These are phyloP conservation scores for Turdus rufiventris DNA, from an alignment of 2,113 vertebrate species.

Conservation along the genomic window DNA sequence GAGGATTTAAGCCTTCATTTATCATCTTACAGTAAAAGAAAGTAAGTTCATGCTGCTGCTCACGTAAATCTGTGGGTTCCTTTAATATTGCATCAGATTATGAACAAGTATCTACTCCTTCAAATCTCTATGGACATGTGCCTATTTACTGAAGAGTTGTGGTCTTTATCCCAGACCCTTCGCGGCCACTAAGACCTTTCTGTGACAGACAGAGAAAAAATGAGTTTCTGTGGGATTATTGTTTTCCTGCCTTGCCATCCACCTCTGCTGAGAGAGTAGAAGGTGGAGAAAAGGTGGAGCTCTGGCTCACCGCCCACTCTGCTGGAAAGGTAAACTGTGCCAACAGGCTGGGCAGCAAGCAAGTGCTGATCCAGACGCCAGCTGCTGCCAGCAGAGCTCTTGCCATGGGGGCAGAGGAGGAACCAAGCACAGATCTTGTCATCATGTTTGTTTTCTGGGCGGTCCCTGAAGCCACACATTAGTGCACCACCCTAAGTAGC, in stretches of 20 bases:
- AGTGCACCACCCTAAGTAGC: fast-evolving
- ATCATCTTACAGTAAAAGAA: not conserved
- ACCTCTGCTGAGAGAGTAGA: not conserved
- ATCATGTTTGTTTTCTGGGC: not conserved
- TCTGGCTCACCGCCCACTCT: fast-evolving
- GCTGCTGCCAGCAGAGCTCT: not conserved
- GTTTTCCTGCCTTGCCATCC: not conserved
- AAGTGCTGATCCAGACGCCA: not conserved
- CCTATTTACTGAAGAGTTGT: not conserved
- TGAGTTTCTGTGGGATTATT: not conserved
- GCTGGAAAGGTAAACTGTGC: not conserved
- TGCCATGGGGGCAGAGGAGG: not conserved
- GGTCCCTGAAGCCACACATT: not conserved
- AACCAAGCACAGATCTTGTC: not conserved
- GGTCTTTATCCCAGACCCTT: not conserved
- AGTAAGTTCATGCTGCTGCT: no score
- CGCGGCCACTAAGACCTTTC: not conserved
- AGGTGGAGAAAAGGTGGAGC: not conserved
- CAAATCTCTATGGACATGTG: fast-evolving
- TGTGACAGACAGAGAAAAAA: not conserved
- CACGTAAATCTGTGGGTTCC: not conserved
- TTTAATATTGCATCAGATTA: not conserved
- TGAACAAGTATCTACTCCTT: not conserved
- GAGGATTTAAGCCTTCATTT: not conserved
- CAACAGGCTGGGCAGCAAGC: not conserved